Percentiles rank a stretch among this genome's conserved stretches.
Conservation (phyloP, 2,113 vertebrate species). For the Brachionichthys hirsutus region DNA sequence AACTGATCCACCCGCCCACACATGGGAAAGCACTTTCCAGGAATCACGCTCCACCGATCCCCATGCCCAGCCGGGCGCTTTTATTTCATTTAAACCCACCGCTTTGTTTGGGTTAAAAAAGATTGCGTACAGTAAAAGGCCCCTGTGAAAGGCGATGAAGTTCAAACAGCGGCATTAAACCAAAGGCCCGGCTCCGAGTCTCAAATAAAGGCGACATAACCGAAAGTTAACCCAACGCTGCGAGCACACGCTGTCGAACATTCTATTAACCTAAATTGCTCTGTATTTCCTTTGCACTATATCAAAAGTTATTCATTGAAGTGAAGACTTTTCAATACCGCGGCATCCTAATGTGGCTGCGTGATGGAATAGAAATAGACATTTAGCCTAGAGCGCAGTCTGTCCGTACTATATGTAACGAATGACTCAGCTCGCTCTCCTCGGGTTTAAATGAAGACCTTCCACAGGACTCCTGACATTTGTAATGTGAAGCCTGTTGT, state of each 20-base stretch:
- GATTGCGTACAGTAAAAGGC: conserved; percentile 20
- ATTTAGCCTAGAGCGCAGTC: conserved; percentile 19
- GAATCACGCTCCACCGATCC: conserved; percentile 54
- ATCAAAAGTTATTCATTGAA: conserved; percentile 30
- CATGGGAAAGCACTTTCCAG: conserved; percentile 69
- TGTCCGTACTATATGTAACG: conserved; percentile 1
- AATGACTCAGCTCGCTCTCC: conserved; percentile 3
- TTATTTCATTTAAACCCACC: conserved; percentile 62
- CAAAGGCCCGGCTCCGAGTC: conserved; percentile 52
- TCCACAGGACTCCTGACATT: conserved; percentile 5
- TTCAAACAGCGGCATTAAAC: conserved; percentile 54
- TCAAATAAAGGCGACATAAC: conserved; percentile 35
- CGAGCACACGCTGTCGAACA: conserved; percentile 26
- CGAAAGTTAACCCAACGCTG: conserved; percentile 36
- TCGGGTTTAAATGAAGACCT: conserved; percentile 5
- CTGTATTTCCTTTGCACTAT: conserved; percentile 12
- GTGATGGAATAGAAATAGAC: conserved; percentile 20
- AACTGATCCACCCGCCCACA: conserved; percentile 51
- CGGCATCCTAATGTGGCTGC: conserved; percentile 26
- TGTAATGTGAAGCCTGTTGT: not conserved
- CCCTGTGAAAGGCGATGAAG: conserved; percentile 49
- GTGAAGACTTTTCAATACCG: conserved; percentile 24
- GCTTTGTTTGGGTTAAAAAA: conserved; percentile 63
- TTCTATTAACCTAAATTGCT: conserved; percentile 28
- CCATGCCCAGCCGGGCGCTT: conserved; percentile 42